Conservation (phyloP, 2,888 invertebrate species). For the Tenodera sinensis region DNA sequence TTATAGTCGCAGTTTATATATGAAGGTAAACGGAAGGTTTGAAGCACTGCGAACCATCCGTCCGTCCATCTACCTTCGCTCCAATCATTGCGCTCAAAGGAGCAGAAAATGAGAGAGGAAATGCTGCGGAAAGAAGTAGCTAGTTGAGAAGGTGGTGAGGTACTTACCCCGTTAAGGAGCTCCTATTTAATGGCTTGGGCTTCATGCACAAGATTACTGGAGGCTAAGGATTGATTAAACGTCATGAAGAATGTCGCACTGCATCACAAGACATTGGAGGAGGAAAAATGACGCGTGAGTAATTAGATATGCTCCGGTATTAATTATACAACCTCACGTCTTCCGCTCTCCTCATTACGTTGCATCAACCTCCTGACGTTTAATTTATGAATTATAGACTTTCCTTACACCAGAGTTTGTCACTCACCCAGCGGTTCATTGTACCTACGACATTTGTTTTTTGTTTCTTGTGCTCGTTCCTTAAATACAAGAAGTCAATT, state of each 20-base stretch:
- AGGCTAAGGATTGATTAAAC: not conserved
- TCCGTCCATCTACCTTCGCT: not conserved
- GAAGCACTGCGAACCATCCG: too few relatives aligned
- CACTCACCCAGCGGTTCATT: not conserved
- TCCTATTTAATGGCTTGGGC: not conserved
- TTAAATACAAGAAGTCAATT: too few relatives aligned
- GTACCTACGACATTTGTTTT: not conserved
- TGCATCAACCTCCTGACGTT: not conserved
- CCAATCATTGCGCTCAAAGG: not conserved
- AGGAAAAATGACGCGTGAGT: not conserved
- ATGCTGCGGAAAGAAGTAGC: not conserved
- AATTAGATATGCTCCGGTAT: not conserved
- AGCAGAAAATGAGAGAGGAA: not conserved
- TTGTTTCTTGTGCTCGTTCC: too few relatives aligned
- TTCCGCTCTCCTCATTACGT: not conserved
- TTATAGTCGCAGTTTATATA: too few relatives aligned
- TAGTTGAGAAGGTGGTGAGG: too few relatives aligned
- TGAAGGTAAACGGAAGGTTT: too few relatives aligned
- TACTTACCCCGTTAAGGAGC: not conserved
- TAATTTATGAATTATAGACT: not conserved
- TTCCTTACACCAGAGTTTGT: not conserved
- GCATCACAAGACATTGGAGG: not conserved
- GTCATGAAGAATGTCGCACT: not conserved
- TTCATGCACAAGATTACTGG: not conserved
- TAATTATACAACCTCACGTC: not conserved